Evolutionary conservation across 2,113 vertebrate species (phyloP).

Genomic region (Electrona antarctica): DNA sequence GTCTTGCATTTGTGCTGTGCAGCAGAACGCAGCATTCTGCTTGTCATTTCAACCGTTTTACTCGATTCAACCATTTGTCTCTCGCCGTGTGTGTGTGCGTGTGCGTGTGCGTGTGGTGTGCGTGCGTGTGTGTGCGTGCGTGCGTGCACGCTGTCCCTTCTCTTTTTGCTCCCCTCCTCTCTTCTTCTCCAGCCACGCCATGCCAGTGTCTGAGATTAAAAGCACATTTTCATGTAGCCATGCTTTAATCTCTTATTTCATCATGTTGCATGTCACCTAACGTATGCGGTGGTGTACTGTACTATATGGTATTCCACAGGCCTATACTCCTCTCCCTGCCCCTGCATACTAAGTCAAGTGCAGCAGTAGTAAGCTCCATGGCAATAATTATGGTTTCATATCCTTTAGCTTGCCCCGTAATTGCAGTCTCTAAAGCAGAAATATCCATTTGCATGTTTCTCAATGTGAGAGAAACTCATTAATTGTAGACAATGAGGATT

Average conservation of each 20-base stretch:
- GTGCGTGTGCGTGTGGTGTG: no score
- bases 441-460: conserved; percentile 77
- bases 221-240: background rate
- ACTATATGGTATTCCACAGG: conserved; percentile 43
- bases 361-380: conserved; percentile 65
- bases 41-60: conserved; percentile 49
- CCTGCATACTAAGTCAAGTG: conserved; percentile 58
- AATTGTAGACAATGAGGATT: conserved; percentile 79
- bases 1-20: conserved; percentile 41
- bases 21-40: conserved; percentile 23
- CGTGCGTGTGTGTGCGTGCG: no score
- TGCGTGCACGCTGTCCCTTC: no score
- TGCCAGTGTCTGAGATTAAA: background rate
- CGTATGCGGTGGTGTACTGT: no score
- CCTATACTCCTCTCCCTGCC: conserved; percentile 25
- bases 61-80: conserved; percentile 52
- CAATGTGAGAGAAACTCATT: conserved; percentile 76
- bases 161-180: conserved; percentile 25
- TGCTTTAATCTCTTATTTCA: background rate
- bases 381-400: conserved; percentile 75
- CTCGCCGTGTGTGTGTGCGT: no score
- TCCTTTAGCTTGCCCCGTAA: conserved; percentile 69
- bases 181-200: conserved; percentile 4
- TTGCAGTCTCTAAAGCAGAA: conserved; percentile 73
- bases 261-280: background rate